Base-by-base conservation (phyloP, 2,888 invertebrate genomes). In the Falcaria lacertinaria region DNA sequence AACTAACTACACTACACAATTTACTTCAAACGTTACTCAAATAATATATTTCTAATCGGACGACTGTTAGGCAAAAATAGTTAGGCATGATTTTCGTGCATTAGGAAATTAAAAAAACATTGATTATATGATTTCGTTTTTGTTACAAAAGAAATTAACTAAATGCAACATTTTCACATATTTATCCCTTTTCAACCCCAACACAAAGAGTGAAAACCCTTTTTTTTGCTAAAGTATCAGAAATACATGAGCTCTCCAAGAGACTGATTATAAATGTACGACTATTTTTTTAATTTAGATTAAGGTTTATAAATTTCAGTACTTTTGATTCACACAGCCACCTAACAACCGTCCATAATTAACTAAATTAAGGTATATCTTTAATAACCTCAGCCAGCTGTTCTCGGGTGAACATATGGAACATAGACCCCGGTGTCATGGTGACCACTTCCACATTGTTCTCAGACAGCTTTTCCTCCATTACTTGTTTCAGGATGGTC, bases 401-500 rank as follows among this genome's bases (percentile, higher is more conserved):
- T 50, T 96, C 96, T 81, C 97, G 95, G 2, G 93, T 90, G 71
- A 94, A 96, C 96, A 98, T 97, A 63, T 97, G 95, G 88, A 97
- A 98, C 64, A 95, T 89, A 28, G 92, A 89, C 15, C 91, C 92
- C 0, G 95, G 94, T 0, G 97, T 98, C 91, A 98, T 96, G 28
- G 96, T 96, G 80, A 97, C 97, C 54, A 98, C 96, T 89, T 99
- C 99, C 42, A 99, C 98, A 82, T 99, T 99, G 43, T 95, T 97
- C 48, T 97, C 96, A 48, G 96, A 98, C 1, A 99, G 88, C 81
- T 99, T 99, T 80, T 99, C 99, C 77, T 99, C 99, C 99, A 99
- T 99, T 0, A 99, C 99, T 87, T 99, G 99, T 80, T 99, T 99
- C 15, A 99, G 89, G 64, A 99, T 99, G 8, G 95, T 96, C 42